Conservation (phyloP, 2,113 vertebrate genomes). For the Triplophysa tibetana region DNA sequence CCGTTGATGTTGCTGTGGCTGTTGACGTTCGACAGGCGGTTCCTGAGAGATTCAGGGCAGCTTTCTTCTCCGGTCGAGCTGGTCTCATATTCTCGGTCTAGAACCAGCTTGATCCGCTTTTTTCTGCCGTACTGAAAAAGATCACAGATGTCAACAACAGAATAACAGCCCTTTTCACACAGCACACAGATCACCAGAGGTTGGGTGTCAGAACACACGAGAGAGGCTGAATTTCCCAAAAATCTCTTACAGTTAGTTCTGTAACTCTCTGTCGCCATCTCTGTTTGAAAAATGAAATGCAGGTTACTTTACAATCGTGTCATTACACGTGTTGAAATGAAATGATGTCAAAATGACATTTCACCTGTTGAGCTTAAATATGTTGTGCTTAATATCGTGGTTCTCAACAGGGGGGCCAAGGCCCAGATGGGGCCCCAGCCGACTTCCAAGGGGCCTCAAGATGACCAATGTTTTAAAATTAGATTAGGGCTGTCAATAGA, state of each 20-base stretch:
- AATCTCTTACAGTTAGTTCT: not conserved
- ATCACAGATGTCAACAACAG: not conserved
- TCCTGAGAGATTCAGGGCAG: constrained; percentile 78
- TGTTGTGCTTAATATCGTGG: too few relatives aligned
- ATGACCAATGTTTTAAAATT: too few relatives aligned
- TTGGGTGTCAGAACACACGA: not conserved
- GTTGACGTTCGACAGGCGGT: constrained; percentile 67
- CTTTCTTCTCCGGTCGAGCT: constrained; percentile 93
- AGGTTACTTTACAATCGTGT: too few relatives aligned
- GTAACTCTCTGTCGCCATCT: too few relatives aligned
- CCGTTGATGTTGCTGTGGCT: constrained; percentile 80
- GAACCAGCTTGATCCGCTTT: constrained; percentile 86
- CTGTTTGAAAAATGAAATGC: too few relatives aligned
- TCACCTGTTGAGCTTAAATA: too few relatives aligned
- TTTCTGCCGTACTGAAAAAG: constrained; percentile 80
- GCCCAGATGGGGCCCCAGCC: too few relatives aligned
- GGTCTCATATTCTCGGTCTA: constrained; percentile 88
- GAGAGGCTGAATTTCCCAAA: not conserved
- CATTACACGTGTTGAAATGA: too few relatives aligned
- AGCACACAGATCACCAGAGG: constrained; percentile 17
- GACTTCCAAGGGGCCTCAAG: too few relatives aligned
- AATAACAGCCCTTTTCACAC: not conserved
- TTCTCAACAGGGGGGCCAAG: too few relatives aligned
- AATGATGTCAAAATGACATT: too few relatives aligned
- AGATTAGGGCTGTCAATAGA: too few relatives aligned